phyloP scores from a whole-genome alignment of 2,888 invertebrate genomes.

The Aphidius colemani region DNA sequence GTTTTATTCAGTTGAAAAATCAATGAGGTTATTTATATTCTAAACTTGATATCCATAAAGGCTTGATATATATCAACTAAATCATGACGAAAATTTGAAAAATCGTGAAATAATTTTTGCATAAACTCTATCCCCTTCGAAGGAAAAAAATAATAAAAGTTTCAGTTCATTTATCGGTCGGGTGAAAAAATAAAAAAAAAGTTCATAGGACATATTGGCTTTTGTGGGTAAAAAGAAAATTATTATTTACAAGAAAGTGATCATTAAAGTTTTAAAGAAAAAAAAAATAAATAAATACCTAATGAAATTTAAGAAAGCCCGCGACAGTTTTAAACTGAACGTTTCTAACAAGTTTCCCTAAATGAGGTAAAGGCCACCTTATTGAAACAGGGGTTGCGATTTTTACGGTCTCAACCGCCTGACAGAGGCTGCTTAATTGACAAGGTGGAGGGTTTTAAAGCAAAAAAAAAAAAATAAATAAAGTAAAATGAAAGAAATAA shows the following conservation, averaged over 20 bases:
- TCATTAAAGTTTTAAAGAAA: constrained; percentile 36
- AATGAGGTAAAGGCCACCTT: constrained; percentile 61
- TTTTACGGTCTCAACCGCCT: constrained; percentile 50
- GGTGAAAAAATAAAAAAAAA: not conserved
- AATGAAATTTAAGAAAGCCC: constrained; percentile 19
- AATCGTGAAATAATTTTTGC: not conserved
- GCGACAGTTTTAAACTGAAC: constrained; percentile 58
- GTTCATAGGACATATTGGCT: not conserved
- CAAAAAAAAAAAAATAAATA: constrained; percentile 27
- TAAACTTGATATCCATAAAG: constrained; percentile 2
- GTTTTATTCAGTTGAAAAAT: too few species aligned
- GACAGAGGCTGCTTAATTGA: constrained; percentile 58
- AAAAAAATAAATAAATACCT: constrained; percentile 31
- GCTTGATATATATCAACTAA: not conserved
- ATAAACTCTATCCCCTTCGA: not conserved
- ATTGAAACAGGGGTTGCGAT: constrained; percentile 61
- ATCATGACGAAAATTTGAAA: not conserved
- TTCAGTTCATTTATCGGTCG: too few species aligned
- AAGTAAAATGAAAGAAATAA: constrained; percentile 25
- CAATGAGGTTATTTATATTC: too few species aligned
- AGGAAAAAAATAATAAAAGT: not conserved
- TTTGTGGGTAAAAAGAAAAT: constrained; percentile 35
- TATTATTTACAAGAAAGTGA: constrained; percentile 54
- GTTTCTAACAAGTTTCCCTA: constrained; percentile 58
- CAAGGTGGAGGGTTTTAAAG: constrained; percentile 45